Conservation (phyloP, 2,797 vertebrate genomes). For the Rhinoraja longicauda region DNA sequence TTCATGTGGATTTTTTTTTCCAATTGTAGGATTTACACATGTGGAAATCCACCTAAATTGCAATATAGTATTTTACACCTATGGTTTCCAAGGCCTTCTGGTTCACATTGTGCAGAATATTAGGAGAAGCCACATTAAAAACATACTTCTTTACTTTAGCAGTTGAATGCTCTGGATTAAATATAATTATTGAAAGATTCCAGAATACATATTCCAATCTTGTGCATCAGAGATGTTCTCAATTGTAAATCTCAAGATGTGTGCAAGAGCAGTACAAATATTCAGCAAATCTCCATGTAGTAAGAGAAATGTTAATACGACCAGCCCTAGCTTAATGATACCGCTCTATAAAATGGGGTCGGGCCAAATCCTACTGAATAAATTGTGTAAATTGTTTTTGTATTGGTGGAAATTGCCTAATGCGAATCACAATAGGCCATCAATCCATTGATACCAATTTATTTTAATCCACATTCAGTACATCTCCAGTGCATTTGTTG, state of each 20-base stretch:
- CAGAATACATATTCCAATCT: background rate
- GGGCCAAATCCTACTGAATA: background rate
- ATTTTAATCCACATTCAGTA: constrained; percentile 15
- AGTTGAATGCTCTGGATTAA: background rate
- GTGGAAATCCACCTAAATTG: background rate
- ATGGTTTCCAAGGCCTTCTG: background rate
- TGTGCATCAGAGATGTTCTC: background rate
- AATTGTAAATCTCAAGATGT: background rate
- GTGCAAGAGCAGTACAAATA: background rate
- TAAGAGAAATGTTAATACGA: background rate
- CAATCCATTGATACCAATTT: background rate
- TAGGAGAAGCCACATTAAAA: background rate
- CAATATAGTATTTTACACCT: background rate
- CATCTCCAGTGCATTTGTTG: background rate
- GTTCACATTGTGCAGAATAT: background rate
- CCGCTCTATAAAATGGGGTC: background rate
- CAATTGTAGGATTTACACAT: background rate
- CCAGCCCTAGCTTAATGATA: background rate
- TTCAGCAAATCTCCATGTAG: background rate
- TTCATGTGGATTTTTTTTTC: background rate
- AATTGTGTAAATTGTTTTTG: background rate
- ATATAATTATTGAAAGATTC: background rate
- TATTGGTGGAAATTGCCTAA: background rate
- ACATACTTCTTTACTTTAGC: background rate
- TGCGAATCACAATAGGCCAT: background rate